phyloP scores from a whole-genome alignment of 2,888 invertebrate species.

The Calameuta pallipes region DNA sequence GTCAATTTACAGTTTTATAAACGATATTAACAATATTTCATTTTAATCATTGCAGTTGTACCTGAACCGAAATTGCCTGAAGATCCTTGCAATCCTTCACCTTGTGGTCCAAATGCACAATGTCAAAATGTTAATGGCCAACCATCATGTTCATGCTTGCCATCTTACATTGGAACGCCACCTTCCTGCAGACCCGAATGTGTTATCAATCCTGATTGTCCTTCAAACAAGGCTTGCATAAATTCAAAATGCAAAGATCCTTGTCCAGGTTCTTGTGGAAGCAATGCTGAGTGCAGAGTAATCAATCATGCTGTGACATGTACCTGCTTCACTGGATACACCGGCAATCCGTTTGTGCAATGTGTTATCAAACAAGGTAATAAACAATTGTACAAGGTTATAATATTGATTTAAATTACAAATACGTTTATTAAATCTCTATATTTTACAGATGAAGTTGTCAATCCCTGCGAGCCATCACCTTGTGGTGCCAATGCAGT shows the following conservation, averaged over 20 bases:
- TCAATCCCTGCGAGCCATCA: conserved; percentile 85
- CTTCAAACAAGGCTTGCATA: conserved; percentile 81
- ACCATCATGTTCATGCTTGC: conserved; percentile 82
- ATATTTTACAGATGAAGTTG: conserved; percentile 68
- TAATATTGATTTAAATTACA: not conserved
- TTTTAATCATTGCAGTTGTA: conserved; percentile 44
- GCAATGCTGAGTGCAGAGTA: conserved; percentile 82
- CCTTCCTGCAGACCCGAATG: conserved; percentile 88
- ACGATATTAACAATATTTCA: not conserved
- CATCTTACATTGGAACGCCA: conserved; percentile 81
- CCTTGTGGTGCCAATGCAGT: conserved; percentile 89
- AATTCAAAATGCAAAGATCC: conserved; percentile 85
- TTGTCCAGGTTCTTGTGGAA: conserved; percentile 84
- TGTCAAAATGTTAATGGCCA: conserved; percentile 76
- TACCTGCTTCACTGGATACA: conserved; percentile 79
- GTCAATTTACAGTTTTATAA: not conserved
- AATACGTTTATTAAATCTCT: not conserved
- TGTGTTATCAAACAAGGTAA: conserved; percentile 74
- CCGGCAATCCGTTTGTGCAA: conserved; percentile 86
- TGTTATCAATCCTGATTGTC: conserved; percentile 84
- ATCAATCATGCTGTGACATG: conserved; percentile 86
- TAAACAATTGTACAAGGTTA: conserved; percentile 20
- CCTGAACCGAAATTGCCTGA: conserved; percentile 59
- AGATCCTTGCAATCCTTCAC: conserved; percentile 80
- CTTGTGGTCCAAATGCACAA: conserved; percentile 85